Evolutionary conservation across 2,888 invertebrate genomes (phyloP), one percentile per base, ranked within the genome.

Genomic region (Lepidonotus clava): DNA sequence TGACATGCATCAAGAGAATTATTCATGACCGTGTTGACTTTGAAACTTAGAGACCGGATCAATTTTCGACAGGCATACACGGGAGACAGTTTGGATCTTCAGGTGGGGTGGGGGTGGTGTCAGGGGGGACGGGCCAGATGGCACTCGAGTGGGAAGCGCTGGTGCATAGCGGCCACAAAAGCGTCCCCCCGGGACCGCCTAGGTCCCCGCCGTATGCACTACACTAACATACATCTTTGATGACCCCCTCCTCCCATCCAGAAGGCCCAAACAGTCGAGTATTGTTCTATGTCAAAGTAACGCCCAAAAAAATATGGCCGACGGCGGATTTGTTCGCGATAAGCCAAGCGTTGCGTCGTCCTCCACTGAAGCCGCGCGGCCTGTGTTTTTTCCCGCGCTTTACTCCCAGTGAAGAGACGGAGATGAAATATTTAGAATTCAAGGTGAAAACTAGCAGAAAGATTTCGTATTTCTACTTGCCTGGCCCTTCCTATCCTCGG

Each of bases 141-240:
- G 71, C 38, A 71, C 71, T 38, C 36, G 38, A n/a, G 18, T 8
- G 71, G 71, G 71, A 21, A 34, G 36, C 71, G 38, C 71, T 71
- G 71, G 71, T 71, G 71, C 71, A 34, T 71, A 38, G 71, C 71
- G n/a, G 71, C 21, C 71, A 71, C 71, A 71, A 71, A 71, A 71
- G 71, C 71, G 6, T 21, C n/a, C 71, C 38, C 71, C 36, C 36
- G 71, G 71, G 71, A 71, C 71, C 18, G 1, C 36, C 36, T 18
- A 38, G 71, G 71, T 71, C 18, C 71, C 71, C 18, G 71, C 71
- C 38, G 71, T 38, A 34, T 38, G 5, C 71, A 71, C 36, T 38
- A 18, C 71, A 38, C 36, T 38, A 71, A 34, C 71, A 71, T 71
- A 38, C 71, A 71, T 71, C 36, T 71, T 71, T 71, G 71, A 71